Evolutionary conservation across 2,888 invertebrate genomes (phyloP).

Genomic region (Metellina segmentata): DNA sequence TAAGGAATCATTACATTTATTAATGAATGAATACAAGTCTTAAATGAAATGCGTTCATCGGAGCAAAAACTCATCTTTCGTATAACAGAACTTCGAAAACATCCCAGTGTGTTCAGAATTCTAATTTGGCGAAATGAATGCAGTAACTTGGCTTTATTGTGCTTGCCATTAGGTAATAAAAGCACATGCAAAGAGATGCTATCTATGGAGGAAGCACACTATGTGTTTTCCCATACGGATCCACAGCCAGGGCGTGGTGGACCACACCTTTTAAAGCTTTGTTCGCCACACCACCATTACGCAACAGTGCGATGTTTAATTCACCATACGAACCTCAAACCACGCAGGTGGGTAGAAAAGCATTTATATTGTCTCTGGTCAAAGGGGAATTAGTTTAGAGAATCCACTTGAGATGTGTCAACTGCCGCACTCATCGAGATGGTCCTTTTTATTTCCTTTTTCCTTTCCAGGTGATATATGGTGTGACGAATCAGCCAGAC

Average conservation of each 20-base stretch:
- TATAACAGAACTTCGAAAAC: background rate
- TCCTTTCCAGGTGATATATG: background rate
- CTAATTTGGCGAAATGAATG: background rate
- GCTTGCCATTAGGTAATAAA: background rate
- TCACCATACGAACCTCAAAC: background rate
- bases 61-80: background rate
- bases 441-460: background rate
- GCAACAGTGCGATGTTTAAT: background rate
- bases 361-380: background rate
- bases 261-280: background rate
- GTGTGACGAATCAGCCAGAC: background rate
- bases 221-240: background rate
- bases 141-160: background rate
- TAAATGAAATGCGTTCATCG: background rate
- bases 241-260: background rate
- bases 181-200: background rate
- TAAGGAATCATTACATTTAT: background rate
- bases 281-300: background rate
- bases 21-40: background rate
- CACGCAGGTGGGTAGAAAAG: background rate
- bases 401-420: conserved; percentile 15
- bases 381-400: background rate
- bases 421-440: background rate
- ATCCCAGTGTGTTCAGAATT: background rate
- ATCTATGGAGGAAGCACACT: background rate